Base-by-base conservation (phyloP, 2,797 vertebrate species). In the Poeciliopsis infans region DNA sequence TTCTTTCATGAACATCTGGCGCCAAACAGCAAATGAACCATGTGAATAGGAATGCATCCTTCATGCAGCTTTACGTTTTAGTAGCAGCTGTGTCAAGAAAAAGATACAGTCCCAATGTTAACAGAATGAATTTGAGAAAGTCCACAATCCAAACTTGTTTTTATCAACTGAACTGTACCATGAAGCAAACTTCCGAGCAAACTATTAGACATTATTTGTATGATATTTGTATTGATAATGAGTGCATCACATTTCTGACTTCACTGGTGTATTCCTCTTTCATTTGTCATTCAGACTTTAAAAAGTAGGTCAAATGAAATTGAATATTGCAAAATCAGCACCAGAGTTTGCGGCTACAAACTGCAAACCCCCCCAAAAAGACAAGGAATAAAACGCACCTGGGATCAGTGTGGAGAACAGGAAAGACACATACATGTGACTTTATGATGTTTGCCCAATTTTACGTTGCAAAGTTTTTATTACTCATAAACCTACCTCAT, bases 401-500 rank as follows among this genome's bases (percentile, higher is more conserved):
- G 5, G 53, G 2, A 15, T 43, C 13, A 2, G 2, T n/a, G 11
- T 70, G 11, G 20, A 2, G 23, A 69, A 69, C 2, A 41, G 25
- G 11, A 55, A 55, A 57, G n/a, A 53, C 11, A 33, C 5, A 33
- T 57, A 41, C 18, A 51, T 71, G 39, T 51, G n/a, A 57, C 71
- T 45, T 18, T 1, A 70, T 16, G 45, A 61, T 79, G 23, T 36
- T 33, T 45, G 15, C 1, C 7, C 4, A 41, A 28, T 36, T 85
- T 78, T 46, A 23, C 16, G 1, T 25, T 69, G 36, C 74, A 71
- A 49, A 43, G 43, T 23, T 82, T 79, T 83, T 72, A 49, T 43
- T 51, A n/a, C 76, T 49, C 59, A 78, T 83, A 59, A 72, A 25
- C 51, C 70, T 75, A 73, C 75, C 72, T 81, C 79, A 76, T 87